phyloP scores from a whole-genome alignment of 2,113 vertebrate genomes.

The Siphamia tubifer region DNA sequence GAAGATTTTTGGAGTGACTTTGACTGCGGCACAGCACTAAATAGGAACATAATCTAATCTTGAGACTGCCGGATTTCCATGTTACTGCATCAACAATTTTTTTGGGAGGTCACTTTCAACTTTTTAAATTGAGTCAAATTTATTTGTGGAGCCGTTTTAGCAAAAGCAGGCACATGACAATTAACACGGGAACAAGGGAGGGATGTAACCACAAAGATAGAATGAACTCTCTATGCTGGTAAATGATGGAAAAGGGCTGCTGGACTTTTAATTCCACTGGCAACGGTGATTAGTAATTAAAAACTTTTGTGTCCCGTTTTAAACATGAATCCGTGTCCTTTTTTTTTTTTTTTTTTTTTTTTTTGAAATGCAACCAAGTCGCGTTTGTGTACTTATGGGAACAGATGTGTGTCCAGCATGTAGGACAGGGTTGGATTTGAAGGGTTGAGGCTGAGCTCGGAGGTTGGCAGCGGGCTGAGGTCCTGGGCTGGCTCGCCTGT shows the following conservation, averaged over 20 bases:
- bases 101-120: slow-evolving; percentile 45
- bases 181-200: slow-evolving; percentile 38
- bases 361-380: neutral
- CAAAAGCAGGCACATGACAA: slow-evolving; percentile 23
- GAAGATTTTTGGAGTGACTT: slow-evolving; percentile 1
- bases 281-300: neutral
- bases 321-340: neutral
- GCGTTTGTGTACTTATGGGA: slow-evolving; percentile 1
- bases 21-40: neutral
- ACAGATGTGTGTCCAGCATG: slow-evolving; percentile 24
- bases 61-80: slow-evolving; percentile 15
- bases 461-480: slow-evolving; percentile 65
- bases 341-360: too few relatives aligned
- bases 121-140: slow-evolving; percentile 36
- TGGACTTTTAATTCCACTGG: neutral
- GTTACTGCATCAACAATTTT: slow-evolving; percentile 32
- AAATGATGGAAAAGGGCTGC: slow-evolving; percentile 34
- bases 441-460: slow-evolving; percentile 43
- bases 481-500: slow-evolving; percentile 63
- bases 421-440: slow-evolving; percentile 29
- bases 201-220: slow-evolving; percentile 10
- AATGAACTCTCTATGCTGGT: slow-evolving; percentile 19
- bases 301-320: slow-evolving; percentile 11
- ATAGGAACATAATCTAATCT: slow-evolving; percentile 22
- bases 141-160: slow-evolving; percentile 25